phyloP scores from a whole-genome alignment of 2,113 vertebrate genomes.

The Chelonoidis abingdonii region DNA sequence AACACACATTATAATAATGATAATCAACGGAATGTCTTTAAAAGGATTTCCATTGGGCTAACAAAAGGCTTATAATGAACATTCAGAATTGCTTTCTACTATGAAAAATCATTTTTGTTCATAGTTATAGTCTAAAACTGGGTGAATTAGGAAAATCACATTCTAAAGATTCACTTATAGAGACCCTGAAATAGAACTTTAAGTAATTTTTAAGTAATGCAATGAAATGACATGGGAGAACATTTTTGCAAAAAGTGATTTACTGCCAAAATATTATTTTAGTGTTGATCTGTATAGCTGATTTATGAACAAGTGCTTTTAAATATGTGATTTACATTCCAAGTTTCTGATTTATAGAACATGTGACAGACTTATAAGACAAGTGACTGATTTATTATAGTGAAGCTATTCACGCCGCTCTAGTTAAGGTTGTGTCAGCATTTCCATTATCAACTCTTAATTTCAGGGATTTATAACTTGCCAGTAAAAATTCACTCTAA shows the following conservation, averaged over 20 bases:
- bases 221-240: background rate
- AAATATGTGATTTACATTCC: conserved; percentile 34
- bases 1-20: background rate
- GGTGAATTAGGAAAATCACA: background rate
- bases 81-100: background rate
- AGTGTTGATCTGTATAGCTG: conserved; percentile 38
- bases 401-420: background rate
- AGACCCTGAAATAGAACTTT: background rate
- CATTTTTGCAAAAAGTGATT: conserved; percentile 32
- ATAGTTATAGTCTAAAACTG: background rate
- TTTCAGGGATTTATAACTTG: conserved; percentile 43
- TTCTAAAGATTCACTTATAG: background rate
- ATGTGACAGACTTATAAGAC: background rate
- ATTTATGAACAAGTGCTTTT: conserved; percentile 40
- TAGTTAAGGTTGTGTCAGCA: conserved; percentile 1
- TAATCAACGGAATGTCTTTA: rapidly evolving
- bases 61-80: background rate
- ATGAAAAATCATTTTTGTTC: background rate
- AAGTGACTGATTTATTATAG: conserved; percentile 20
- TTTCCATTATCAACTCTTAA: conserved; percentile 39
- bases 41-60: background rate
- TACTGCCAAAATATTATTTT: conserved; percentile 47
- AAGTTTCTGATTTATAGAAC: conserved; percentile 52
- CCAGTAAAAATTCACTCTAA: conserved; percentile 6
- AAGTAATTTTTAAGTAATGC: background rate